Evolutionary conservation across 2,888 invertebrate species (phyloP).

Genomic region (Folsomia candida): DNA sequence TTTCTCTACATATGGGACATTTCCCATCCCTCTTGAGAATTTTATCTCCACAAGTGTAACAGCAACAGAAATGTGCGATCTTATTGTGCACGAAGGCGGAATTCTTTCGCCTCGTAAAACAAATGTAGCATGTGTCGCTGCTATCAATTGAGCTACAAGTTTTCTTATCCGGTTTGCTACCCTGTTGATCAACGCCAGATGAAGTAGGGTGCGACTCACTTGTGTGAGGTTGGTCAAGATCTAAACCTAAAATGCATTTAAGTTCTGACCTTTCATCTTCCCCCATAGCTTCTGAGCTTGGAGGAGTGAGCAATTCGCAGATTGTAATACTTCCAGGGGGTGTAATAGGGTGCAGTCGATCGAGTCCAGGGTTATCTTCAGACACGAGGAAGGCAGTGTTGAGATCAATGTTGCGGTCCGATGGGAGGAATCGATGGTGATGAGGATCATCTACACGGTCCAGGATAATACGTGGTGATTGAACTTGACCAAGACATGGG

Average conservation of each 20-base stretch:
- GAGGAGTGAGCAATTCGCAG: neutral
- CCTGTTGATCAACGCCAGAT: too few species aligned
- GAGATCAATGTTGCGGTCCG: neutral
- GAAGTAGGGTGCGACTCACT: too few species aligned
- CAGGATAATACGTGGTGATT: neutral
- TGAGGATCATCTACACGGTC: neutral
- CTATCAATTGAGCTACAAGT: too few species aligned
- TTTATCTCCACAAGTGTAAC: conserved; percentile 41
- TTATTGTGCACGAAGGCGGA: conserved; percentile 48
- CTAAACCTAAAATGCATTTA: too few species aligned
- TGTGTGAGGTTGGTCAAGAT: too few species aligned
- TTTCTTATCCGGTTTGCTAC: too few species aligned
- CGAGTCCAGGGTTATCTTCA: neutral
- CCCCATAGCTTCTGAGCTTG: neutral
- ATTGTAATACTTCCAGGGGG: conserved; percentile 19
- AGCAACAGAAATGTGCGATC: conserved; percentile 40
- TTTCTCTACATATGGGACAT: conserved; percentile 45
- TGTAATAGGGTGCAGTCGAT: neutral
- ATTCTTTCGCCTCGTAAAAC: conserved; percentile 37
- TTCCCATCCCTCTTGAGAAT: conserved; percentile 41
- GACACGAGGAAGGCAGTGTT: conserved; percentile 20
- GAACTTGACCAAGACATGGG: neutral
- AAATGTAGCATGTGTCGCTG: conserved; percentile 29
- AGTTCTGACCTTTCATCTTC: neutral
- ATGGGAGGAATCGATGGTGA: neutral